A percentile compares a stretch with the other conserved stretches of the same genome.
phyloP scores from a whole-genome alignment of 2,888 invertebrate genomes.

The Luperina nickerlii region DNA sequence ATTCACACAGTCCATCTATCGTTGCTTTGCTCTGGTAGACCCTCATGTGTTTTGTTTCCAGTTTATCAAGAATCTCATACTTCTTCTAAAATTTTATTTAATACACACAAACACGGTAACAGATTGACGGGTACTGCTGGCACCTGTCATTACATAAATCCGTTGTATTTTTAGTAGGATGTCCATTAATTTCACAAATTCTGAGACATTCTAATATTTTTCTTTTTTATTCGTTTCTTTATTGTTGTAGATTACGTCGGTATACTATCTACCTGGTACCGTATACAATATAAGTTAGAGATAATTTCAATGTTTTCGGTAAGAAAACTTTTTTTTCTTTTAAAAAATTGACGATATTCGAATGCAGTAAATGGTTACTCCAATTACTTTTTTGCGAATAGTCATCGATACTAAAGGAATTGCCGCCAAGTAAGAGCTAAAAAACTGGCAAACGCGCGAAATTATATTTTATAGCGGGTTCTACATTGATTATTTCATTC shows the following conservation, averaged over 20 bases:
- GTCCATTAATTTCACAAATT: background rate
- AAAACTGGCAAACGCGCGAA: slow-evolving; percentile 12
- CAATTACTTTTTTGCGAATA: slow-evolving; percentile 5
- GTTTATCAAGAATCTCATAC: background rate
- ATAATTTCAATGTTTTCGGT: background rate
- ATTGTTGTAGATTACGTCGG: no score
- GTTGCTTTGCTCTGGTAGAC: background rate
- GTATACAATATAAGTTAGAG: no score
- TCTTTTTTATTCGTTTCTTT: background rate
- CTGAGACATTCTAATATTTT: background rate
- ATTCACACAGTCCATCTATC: background rate
- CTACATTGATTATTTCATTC: background rate
- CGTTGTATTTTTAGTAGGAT: slow-evolving; percentile 12
- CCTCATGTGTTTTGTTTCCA: no score
- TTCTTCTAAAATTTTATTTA: background rate
- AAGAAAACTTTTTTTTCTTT: background rate
- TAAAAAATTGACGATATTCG: background rate
- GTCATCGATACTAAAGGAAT: slow-evolving; percentile 23
- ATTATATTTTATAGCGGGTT: slow-evolving; percentile 4
- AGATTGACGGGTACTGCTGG: background rate
- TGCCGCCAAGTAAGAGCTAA: background rate
- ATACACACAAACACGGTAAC: background rate
- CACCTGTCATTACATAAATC: background rate
- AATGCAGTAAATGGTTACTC: background rate
- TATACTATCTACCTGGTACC: background rate